Evolutionary conservation across 2,797 vertebrate species (phyloP), one percentile per base, ranked within the genome.

Genomic region (Hirundo rustica): DNA sequence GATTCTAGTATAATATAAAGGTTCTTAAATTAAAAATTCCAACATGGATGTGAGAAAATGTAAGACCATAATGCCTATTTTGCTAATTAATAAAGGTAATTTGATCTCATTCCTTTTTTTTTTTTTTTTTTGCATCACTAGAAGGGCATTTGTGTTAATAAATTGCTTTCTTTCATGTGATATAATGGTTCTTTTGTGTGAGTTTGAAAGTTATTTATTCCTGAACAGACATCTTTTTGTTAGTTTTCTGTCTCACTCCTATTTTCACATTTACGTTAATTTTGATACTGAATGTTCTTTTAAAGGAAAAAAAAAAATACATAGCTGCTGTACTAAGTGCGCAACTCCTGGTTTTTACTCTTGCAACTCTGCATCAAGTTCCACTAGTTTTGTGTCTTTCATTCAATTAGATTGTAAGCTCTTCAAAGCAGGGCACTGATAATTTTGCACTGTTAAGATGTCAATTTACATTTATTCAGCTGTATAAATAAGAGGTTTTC

Each of bases 351-450:
- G 0, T 22, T 85, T 88, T 85, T n/a, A 50, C 13, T 82, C 26
- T 67, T 87, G 34, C 15, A 77, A 13, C 30, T 58, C 30, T 45
- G 11, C 34, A 27, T 67, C 16, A 75, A 47, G 53, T 87, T 87
- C 61, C 61, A 36, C 50, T 67, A 34, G 34, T 76, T 70, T 53
- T 61, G 42, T 91, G 26, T 61, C 16, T 74, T 73, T 42, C 38
- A 26, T 84, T 30, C 45, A 36, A 3, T 86, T 96, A 79, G 71
- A 71, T 42, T 95, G 83, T 86, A 90, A 93, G 81, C 44, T 91
- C n/a, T 67, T 89, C 45, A 82, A 77, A 96, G 94, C 90, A 93
- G 53, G 61, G 10, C 27, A 23, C 25, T 25, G 25, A 30, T 68
- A 40, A 44, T 87, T 92, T 91, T 88, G 11, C 27, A 17, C 42